These are phyloP conservation scores for Hippotragus niger DNA, from an alignment of 2,113 vertebrate species.

Conservation along the genomic window DNA sequence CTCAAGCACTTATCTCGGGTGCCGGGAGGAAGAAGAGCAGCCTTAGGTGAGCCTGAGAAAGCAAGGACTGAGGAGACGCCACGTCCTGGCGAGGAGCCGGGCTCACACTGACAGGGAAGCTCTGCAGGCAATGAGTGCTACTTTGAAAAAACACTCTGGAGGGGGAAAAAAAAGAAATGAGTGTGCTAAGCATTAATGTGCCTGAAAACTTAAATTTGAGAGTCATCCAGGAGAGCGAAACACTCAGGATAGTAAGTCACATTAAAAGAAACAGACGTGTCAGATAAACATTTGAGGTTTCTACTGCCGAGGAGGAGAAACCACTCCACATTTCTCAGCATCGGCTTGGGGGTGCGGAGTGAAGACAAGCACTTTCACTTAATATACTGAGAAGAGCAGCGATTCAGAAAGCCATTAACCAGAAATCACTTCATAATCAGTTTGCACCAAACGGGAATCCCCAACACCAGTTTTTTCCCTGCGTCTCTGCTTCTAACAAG, in stretches of 20 bases:
- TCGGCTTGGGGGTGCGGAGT: not conserved
- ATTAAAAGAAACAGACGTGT: not conserved
- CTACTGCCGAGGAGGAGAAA: not conserved
- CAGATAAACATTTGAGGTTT: not conserved
- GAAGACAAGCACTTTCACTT: not conserved
- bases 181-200: not conserved
- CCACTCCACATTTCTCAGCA: fast-evolving
- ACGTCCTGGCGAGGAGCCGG: not conserved
- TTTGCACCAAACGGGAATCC: not conserved
- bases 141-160: not conserved
- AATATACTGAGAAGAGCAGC: not conserved
- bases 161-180: not conserved
- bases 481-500: not conserved
- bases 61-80: not conserved
- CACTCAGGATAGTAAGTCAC: not conserved
- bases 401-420: not conserved
- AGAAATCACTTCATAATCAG: not conserved
- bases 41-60: not conserved
- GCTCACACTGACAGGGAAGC: not conserved
- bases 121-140: not conserved
- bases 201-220: not conserved
- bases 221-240: not conserved
- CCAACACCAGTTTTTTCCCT: too few relatives aligned
- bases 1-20: not conserved
- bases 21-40: not conserved